Base-by-base conservation (phyloP, 2,888 invertebrate species). In the Tetropium fuscum region DNA sequence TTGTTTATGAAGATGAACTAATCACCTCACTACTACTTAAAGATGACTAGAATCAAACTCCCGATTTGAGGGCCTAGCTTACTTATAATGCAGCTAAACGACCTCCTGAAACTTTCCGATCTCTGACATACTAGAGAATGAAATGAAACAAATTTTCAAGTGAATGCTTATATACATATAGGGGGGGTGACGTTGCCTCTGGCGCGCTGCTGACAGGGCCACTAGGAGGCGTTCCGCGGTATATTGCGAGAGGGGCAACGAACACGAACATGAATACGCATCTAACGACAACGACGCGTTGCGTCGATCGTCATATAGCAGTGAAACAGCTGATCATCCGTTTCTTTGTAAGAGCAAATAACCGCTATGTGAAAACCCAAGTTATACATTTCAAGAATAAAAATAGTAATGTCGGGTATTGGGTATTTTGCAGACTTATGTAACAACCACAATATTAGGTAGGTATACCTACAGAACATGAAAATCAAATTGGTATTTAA, bases 61-160 rank as follows among this genome's bases (percentile, higher is more conserved):
- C 30, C 40, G 38, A 30, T 25, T 45, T 32, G 74, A 74, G 73
- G 74, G 74, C 70, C 75, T 74, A 74, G 74, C 75, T 69, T 65
- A 74, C 75, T 69, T 65, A 56, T 40, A 25, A 36, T 57, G 40
- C 54, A 70, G 74, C 74, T 68, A 75, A 74, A 75, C 74, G 66
- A 68, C 73, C 72, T 73, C 74, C 58, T 32, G 47, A 57, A 20
- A 51, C 22, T 25, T 22, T 44, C 13, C 3, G 27, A 25, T 27
- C 27, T 44, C 11, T 25, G 15, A 2, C 15, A 25, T 25, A 25
- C 15, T 34, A 34, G 13, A 3, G 34, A 13, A 27, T 27, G 44
- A 27, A 13, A 27, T 27, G 44, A 27, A 44, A 7, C 15, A 4
- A 22, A 27, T 20, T 4, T 8, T 7, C 13, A 27, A 43, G 53